Evolutionary conservation across 2,113 vertebrate species (phyloP).

Genomic region (Apus apus): DNA sequence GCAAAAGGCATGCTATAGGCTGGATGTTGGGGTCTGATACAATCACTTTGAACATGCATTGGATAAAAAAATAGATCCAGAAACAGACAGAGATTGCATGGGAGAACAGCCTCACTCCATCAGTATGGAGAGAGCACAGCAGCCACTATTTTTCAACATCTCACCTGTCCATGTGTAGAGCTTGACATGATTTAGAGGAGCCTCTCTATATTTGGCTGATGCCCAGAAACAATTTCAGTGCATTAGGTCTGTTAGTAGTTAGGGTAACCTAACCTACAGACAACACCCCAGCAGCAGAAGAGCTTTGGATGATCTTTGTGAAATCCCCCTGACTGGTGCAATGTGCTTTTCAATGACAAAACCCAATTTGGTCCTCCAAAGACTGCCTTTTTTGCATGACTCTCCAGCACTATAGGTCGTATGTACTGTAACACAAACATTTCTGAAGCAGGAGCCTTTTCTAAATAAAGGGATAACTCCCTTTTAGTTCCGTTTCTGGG

Average conservation of each 20-base stretch:
- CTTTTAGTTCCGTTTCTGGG: background rate
- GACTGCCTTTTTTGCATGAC: background rate
- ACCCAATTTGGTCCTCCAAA: background rate
- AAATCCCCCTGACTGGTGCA: background rate
- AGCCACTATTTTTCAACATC: background rate
- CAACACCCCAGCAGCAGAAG: background rate
- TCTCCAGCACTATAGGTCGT: background rate
- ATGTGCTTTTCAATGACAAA: background rate
- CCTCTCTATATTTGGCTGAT: background rate
- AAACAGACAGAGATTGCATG: background rate
- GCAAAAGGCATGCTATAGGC: too few species aligned
- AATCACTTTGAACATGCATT: background rate
- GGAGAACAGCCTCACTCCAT: background rate
- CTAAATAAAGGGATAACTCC: background rate
- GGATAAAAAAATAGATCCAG: background rate
- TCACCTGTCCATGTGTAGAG: background rate
- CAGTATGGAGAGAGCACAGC: background rate
- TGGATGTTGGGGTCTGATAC: background rate
- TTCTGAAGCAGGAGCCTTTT: background rate
- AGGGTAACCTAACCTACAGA: background rate
- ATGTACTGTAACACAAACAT: background rate
- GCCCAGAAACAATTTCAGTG: background rate
- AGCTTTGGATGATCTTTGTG: background rate
- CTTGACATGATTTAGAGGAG: background rate
- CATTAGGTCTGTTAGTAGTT: background rate